phyloP scores from a whole-genome alignment of 2,113 vertebrate species.

The Cervus canadensis region DNA sequence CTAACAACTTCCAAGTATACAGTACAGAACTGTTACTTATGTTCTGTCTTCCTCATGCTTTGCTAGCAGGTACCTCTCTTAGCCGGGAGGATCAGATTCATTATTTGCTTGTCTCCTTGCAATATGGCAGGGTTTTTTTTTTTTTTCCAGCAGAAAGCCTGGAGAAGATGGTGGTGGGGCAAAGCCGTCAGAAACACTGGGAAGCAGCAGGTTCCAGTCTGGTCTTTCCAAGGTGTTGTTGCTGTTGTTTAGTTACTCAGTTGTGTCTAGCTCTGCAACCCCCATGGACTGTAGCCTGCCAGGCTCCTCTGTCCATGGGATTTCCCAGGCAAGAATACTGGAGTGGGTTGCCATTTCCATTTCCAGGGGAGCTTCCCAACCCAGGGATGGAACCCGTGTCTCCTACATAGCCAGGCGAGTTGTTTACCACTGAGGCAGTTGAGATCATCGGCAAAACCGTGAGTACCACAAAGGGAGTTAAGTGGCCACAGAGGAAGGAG shows the following conservation, averaged over 20 bases:
- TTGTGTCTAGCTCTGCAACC: not conserved
- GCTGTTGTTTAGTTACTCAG: not conserved
- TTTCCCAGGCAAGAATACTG: not conserved
- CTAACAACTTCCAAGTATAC: not conserved
- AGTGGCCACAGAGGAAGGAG: not conserved
- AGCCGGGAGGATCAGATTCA: not conserved
- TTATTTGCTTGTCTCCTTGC: not conserved
- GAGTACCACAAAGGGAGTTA: not conserved
- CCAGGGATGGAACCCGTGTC: not conserved
- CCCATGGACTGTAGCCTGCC: not conserved
- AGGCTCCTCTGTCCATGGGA: not conserved
- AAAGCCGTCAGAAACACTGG: not conserved
- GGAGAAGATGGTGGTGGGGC: not conserved
- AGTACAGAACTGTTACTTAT: not conserved
- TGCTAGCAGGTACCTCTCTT: not conserved
- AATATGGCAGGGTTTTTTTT: not conserved
- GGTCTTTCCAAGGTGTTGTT: not conserved
- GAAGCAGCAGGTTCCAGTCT: not conserved
- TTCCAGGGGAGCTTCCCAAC: not conserved
- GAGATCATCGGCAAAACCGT: not conserved
- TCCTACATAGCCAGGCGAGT: not conserved
- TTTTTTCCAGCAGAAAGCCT: not conserved
- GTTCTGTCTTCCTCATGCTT: not conserved
- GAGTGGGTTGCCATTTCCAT: not conserved
- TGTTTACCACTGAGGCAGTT: not conserved